A percentile compares a stretch with the other conserved stretches of the same genome.
Evolutionary conservation across 2,888 invertebrate species (phyloP).

Genomic region (Torymus texanus): DNA sequence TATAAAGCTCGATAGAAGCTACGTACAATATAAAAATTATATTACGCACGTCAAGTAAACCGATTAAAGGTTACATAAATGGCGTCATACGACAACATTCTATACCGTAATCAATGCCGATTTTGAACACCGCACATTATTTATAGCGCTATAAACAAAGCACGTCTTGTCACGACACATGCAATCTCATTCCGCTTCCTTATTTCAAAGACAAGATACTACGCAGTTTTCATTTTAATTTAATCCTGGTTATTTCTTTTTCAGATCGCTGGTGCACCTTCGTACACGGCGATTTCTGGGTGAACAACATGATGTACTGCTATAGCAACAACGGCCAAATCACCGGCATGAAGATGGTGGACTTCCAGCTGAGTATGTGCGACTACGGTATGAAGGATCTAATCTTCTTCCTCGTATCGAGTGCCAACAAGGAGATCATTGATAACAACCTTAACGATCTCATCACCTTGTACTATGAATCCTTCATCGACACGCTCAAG

Average conservation of each 20-base stretch:
- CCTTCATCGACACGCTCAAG: conserved; percentile 65
- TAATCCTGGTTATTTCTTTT: neutral
- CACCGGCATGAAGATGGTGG: conserved; percentile 71
- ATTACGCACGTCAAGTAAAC: no score
- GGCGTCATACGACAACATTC: no score
- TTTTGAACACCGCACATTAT: no score
- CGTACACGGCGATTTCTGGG: conserved; percentile 73
- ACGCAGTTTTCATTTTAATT: no score
- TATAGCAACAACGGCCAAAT: conserved; percentile 62
- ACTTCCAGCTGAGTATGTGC: conserved; percentile 69
- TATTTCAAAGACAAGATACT: no score
- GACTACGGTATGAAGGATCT: conserved; percentile 70
- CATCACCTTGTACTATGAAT: conserved; percentile 67
- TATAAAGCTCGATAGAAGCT: no score
- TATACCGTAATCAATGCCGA: no score
- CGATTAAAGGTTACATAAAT: no score
- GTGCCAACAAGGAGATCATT: conserved; percentile 65
- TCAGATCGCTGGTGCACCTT: conserved; percentile 70
- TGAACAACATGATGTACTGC: conserved; percentile 73
- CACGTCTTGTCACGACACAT: no score
- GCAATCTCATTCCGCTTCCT: no score
- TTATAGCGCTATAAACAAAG: no score
- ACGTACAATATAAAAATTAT: no score
- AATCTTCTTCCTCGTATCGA: conserved; percentile 71
- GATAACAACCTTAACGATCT: conserved; percentile 67